Evolutionary conservation across 2,113 vertebrate genomes (phyloP), one percentile per base, ranked within the genome.

Genomic region (Passer domesticus): DNA sequence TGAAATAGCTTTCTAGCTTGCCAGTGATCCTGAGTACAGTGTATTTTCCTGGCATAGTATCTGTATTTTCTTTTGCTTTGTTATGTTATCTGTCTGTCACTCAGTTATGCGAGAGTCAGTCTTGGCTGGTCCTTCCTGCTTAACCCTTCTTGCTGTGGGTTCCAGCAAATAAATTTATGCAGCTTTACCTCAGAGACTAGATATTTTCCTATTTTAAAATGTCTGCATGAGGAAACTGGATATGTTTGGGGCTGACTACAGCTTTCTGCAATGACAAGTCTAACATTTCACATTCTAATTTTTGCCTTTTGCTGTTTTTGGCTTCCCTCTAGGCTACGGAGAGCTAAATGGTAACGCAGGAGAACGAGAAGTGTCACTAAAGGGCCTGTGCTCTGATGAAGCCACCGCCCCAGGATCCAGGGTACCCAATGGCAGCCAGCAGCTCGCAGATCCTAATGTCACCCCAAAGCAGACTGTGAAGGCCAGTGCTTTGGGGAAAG

Each of bases 391-490:
- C 92, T 96, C 97, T 75, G 97, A 98, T 83, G 98, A 98, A 96
- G 64, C 96, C 55, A 69, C 97, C 63, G 44, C 77, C 94, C 97
- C 98, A 43, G 93, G 96, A 96, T 98, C 97, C 87, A 97, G 97
- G 89, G 98, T 98, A 72, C 94, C 98, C 92, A 98, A 98, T 96
- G 98, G 98, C 96, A 98, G 97, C 97, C 98, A 98, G 97, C 97
- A 98, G 96, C 92, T 94, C 3, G 81, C 87, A 96, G 98, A 98
- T 90, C 63, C 97, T 85, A 97, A 92, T 24, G 87, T 56, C 74
- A 63, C 96, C 77, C 88, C 97, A 55, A 98, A 98, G 91, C 98
- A 97, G 95, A 88, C 97, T 43, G 91, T 96, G 91, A 98, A 98
- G 95, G 55, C 96, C 75, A n/a, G 95, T 52, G 83, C 97, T 86